Evolutionary conservation across 2,888 invertebrate genomes (phyloP).

Genomic region (Hypercompe scribonia): DNA sequence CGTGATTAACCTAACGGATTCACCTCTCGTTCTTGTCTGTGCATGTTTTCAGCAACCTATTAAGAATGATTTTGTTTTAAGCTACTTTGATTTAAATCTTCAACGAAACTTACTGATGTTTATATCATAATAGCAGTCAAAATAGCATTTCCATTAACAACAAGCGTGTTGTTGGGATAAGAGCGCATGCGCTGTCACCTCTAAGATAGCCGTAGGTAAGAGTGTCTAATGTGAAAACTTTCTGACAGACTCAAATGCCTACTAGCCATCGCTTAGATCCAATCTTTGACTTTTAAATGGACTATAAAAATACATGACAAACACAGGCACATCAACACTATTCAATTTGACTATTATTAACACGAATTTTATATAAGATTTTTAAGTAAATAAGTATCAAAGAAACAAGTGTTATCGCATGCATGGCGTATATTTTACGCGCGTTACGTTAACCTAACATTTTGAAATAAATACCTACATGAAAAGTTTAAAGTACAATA

Average conservation of each 20-base stretch:
- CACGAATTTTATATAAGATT: background rate
- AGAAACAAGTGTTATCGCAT: background rate
- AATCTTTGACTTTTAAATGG: slow-evolving; percentile 46
- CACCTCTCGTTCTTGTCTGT: slow-evolving; percentile 52
- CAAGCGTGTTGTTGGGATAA: slow-evolving; percentile 53
- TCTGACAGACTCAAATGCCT: slow-evolving; percentile 62
- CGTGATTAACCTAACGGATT: slow-evolving; percentile 41
- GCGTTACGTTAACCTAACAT: background rate
- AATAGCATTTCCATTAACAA: slow-evolving; percentile 48
- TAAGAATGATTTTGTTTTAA: slow-evolving; percentile 53
- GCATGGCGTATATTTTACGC: background rate
- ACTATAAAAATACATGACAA: background rate
- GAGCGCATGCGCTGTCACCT: slow-evolving; percentile 62
- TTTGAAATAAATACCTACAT: background rate
- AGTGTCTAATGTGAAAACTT: slow-evolving; percentile 75
- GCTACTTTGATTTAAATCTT: slow-evolving; percentile 37
- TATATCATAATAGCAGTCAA: slow-evolving; percentile 28
- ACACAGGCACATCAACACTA: background rate
- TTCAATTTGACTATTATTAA: background rate
- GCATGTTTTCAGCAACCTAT: slow-evolving; percentile 47
- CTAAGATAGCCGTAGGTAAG: slow-evolving; percentile 59
- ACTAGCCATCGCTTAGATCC: slow-evolving; percentile 58
- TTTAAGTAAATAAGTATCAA: background rate
- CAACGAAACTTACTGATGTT: slow-evolving; percentile 29
- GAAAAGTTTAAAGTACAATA: background rate